Evolutionary conservation across 2,797 vertebrate species (phyloP), one percentile per base, ranked within the genome.

Genomic region (Urosaurus nigricauda): DNA sequence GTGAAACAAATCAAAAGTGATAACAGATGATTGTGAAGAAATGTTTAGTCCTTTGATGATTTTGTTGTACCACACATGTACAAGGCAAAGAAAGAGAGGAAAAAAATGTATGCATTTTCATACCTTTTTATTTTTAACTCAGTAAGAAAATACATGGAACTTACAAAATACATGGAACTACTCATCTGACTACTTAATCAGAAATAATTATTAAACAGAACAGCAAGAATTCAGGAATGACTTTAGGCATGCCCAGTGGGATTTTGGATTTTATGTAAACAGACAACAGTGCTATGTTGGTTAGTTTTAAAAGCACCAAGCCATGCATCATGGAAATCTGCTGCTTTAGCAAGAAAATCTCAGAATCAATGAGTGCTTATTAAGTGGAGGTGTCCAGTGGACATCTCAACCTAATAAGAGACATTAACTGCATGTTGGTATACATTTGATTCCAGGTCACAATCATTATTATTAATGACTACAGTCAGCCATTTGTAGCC

Each of bases 1-100:
- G 71, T 89, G 35, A 56, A 92, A 19, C 2, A 70, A 73, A 88
- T 87, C 14, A 85, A 91, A 84, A 70, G 19, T 35, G 9, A 81
- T n/a, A 68, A 2, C 80, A 87, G 81, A 85, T 83, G n/a, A 32
- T 47, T 68, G 56, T 8, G 21, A 85, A 37, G 78, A 21, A 32
- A 4, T 58, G 0, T 8, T 82, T 37, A 77, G 3, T 80, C 65
- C 84, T 5, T 8, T 83, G 60, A 75, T 5, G 0, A 32, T 85
- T 84, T 19, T 26, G 29, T 78, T 75, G 2, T 68, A 86, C 37
- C 17, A 24, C 79, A 79, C 1, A 14, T 2, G n/a, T 51, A 78
- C n/a, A 29, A 24, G 74, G 24, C 58, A 78, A 53, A 60, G 26
- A 43, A 32, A 84, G 63, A 51, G 21, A 51, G 2, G 70, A 80